Conservation (phyloP, 23 tunicate species). For the Ciona savignyi region DNA sequence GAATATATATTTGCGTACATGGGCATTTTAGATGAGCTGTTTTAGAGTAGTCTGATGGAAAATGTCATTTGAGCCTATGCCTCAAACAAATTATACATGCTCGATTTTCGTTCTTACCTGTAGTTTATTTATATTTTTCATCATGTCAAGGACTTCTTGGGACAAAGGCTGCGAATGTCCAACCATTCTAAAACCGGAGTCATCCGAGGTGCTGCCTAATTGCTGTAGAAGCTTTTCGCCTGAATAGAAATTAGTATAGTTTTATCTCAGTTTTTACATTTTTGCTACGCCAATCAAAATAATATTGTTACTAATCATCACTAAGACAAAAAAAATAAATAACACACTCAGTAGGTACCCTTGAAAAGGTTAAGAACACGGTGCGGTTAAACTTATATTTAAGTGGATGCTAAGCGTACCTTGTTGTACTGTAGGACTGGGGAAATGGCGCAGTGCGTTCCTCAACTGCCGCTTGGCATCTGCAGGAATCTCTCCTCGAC, state of each 20-base stretch:
- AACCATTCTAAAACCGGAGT: conserved; percentile 30
- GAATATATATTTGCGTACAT: too few relatives aligned
- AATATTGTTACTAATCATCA: too few relatives aligned
- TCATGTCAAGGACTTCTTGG: conserved; percentile 43
- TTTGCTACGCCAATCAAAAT: too few relatives aligned
- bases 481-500: neutral
- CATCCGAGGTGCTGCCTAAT: conserved; percentile 23
- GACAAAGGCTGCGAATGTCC: conserved; percentile 29
- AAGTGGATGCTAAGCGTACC: conserved; percentile 16
- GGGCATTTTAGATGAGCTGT: too few relatives aligned
- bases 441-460: conserved; percentile 17
- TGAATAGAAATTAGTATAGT: neutral
- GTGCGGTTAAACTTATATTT: too few relatives aligned
- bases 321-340: too few relatives aligned
- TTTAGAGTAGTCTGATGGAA: too few relatives aligned
- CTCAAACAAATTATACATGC: too few relatives aligned
- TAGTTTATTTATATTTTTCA: conserved; percentile 24
- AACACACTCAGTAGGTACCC: too few relatives aligned
- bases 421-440: conserved; percentile 31
- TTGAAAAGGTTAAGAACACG: too few relatives aligned
- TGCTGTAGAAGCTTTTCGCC: conserved; percentile 56
- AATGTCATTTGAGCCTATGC: too few relatives aligned
- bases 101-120: conserved; percentile 23
- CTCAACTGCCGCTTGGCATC: conserved; percentile 24
- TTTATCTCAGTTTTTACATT: too few relatives aligned